phyloP scores from a whole-genome alignment of 2,113 vertebrate species.

The Pseudorhombus dupliciocellatus region DNA sequence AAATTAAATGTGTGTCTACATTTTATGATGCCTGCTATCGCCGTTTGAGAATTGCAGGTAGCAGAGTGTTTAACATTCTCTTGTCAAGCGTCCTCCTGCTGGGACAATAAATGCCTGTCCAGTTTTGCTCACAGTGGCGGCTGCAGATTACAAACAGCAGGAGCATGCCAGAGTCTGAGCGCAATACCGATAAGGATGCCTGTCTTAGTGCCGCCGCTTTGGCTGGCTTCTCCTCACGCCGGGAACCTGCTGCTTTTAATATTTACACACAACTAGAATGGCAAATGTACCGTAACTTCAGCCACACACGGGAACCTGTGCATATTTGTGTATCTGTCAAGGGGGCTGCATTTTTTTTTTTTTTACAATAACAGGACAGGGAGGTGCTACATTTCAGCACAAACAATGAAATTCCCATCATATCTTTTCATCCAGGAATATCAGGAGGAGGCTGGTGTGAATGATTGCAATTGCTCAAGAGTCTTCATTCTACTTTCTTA shows the following conservation, averaged over 20 bases:
- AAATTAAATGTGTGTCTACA: constrained; percentile 82
- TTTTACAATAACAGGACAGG: constrained; percentile 28
- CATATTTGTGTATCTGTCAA: constrained; percentile 51
- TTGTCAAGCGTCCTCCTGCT: constrained; percentile 93
- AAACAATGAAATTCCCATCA: constrained; percentile 73
- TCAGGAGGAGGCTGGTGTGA: constrained; percentile 51
- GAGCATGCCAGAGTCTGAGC: constrained; percentile 88
- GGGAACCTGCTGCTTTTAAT: constrained; percentile 97
- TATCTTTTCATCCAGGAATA: constrained; percentile 56
- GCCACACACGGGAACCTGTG: constrained; percentile 62
- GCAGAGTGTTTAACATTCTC: constrained; percentile 92
- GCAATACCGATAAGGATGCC: constrained; percentile 94
- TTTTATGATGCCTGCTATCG: constrained; percentile 88
- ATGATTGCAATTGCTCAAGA: constrained; percentile 60
- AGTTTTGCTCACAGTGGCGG: constrained; percentile 95
- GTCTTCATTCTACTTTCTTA: constrained; percentile 42
- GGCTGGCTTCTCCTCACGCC: constrained; percentile 90
- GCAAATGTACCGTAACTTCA: constrained; percentile 84
- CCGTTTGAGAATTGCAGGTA: constrained; percentile 91
- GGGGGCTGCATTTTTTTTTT: constrained; percentile 36
- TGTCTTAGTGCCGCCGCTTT: constrained; percentile 89
- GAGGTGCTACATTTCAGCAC: constrained; percentile 66
- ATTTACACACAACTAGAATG: constrained; percentile 98
- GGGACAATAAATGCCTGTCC: constrained; percentile 99
- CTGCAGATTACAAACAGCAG: constrained; percentile 99